Evolutionary conservation across 2,797 vertebrate species (phyloP), one percentile per base, ranked within the genome.

Genomic region (Myiothlypis chrysogaster): DNA sequence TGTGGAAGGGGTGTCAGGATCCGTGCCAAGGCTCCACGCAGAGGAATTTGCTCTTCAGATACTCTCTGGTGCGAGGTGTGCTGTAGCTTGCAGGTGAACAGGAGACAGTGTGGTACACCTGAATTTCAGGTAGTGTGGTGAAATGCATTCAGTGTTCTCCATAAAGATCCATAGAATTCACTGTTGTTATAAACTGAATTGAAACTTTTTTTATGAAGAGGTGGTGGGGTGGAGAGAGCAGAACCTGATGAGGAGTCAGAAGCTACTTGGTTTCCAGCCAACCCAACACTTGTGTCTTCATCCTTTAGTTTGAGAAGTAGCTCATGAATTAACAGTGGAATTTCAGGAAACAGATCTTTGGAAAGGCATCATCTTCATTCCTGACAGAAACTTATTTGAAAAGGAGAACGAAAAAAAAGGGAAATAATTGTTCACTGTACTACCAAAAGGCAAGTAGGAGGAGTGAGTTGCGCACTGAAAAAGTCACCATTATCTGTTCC

Each of bases 141-240:
- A 87, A 86, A 78, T 87, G 92, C 14, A 35, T 93, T 96, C 69
- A 37, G 55, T 91, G 80, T 96, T 97, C 89, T 90, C 92, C 68
- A 3, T 91, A 91, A 94, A 94, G 91, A 96, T 87, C 95, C 43
- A 63, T 75, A 89, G 76, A 70, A 60, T 94, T 96, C 91, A 60
- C 91, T 96, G 87, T 95, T 94, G 71, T 71, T 94, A 89, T 84
- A 89, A 94, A 94, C 87, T 75, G 66, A 66, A 53, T 76, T 72
- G 35, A 86, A 97, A 94, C 90, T 93, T 92, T 95, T 96, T 97
- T 76, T 57, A 92, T 44, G 81, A 92, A 90, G 94, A 83, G 52
- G 87, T 79, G 56, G 52, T 94, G 88, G 86, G 96, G 77, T 94
- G 43, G 87, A 89, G 92, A 87, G 90, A 96, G 93, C 90, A 65